phyloP scores from a whole-genome alignment of 2,888 invertebrate species.

The Cheiracanthium punctorium region DNA sequence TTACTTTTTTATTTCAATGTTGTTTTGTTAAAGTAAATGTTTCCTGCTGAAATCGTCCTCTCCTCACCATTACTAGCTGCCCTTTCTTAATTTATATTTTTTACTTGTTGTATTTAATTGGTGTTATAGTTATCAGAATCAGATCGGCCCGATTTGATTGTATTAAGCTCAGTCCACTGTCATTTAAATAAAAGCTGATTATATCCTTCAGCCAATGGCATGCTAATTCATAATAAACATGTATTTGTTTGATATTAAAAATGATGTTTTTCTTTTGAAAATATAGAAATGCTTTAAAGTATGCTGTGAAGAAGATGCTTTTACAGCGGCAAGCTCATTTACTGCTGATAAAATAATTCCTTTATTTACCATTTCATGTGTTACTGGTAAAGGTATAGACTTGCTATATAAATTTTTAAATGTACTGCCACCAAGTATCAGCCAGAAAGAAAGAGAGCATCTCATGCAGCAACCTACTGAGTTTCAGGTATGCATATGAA shows the following conservation, averaged over 20 bases:
- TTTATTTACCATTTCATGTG: conserved; percentile 90
- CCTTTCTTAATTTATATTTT: too few relatives aligned
- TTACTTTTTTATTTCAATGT: too few relatives aligned
- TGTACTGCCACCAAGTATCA: conserved; percentile 83
- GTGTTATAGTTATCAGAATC: too few relatives aligned
- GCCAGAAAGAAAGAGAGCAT: conserved; percentile 81
- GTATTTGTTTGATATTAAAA: not conserved
- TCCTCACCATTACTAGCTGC: too few relatives aligned
- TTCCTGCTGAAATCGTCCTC: too few relatives aligned
- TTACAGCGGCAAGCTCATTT: conserved; percentile 84
- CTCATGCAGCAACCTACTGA: conserved; percentile 80
- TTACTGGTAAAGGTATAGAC: conserved; percentile 89
- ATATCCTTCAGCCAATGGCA: too few relatives aligned
- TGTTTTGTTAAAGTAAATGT: too few relatives aligned
- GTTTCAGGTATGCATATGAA: conserved; percentile 72
- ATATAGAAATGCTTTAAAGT: conserved; percentile 82
- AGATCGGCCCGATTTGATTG: too few relatives aligned
- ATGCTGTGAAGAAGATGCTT: conserved; percentile 83
- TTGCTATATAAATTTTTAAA: conserved; percentile 90
- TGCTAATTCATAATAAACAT: too few relatives aligned
- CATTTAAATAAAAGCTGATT: too few relatives aligned
- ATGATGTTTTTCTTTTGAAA: not conserved
- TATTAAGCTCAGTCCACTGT: too few relatives aligned
- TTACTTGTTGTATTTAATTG: too few relatives aligned
- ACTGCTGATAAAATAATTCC: conserved; percentile 82